Evolutionary conservation across 2,113 vertebrate genomes (phyloP).

Genomic region (Sorex araneus): DNA sequence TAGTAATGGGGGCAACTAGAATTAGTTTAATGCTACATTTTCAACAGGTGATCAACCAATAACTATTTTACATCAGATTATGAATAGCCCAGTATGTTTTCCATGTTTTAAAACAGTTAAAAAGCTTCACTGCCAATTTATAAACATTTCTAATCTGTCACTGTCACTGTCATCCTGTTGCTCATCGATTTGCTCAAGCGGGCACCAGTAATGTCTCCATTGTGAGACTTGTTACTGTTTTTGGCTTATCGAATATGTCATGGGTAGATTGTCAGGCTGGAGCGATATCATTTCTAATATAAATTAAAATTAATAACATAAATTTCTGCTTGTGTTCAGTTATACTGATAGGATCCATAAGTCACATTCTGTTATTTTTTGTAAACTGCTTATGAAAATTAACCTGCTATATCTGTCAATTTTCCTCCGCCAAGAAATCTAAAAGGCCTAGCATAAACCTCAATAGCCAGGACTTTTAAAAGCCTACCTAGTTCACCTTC

Average conservation of each 20-base stretch:
- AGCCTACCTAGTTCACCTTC: slow-evolving; percentile 78
- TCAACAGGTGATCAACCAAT: background rate
- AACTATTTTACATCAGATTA: background rate
- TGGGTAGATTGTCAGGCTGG: too few relatives aligned
- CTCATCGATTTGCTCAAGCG: too few relatives aligned
- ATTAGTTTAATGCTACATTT: background rate
- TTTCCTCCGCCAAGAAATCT: slow-evolving; percentile 60
- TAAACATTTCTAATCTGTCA: background rate
- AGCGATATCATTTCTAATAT: too few relatives aligned
- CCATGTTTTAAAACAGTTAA: background rate
- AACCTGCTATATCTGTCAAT: slow-evolving; percentile 55
- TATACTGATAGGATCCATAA: slow-evolving; percentile 21
- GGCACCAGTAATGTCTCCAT: too few relatives aligned
- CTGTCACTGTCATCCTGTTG: too few relatives aligned
- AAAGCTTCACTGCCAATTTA: background rate
- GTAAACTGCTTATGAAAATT: slow-evolving; percentile 22
- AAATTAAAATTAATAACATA: slow-evolving; percentile 4
- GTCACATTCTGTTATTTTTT: slow-evolving; percentile 1
- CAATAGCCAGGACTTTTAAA: slow-evolving; percentile 79
- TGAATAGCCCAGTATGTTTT: background rate
- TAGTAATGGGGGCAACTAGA: background rate
- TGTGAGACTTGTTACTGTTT: too few relatives aligned
- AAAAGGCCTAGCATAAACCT: slow-evolving; percentile 73
- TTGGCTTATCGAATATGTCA: too few relatives aligned
- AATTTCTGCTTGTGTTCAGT: slow-evolving; percentile 48